A percentile compares a stretch with the other conserved stretches of the same genome.
Conservation (phyloP, 2,797 vertebrate species). For the Huso huso region DNA sequence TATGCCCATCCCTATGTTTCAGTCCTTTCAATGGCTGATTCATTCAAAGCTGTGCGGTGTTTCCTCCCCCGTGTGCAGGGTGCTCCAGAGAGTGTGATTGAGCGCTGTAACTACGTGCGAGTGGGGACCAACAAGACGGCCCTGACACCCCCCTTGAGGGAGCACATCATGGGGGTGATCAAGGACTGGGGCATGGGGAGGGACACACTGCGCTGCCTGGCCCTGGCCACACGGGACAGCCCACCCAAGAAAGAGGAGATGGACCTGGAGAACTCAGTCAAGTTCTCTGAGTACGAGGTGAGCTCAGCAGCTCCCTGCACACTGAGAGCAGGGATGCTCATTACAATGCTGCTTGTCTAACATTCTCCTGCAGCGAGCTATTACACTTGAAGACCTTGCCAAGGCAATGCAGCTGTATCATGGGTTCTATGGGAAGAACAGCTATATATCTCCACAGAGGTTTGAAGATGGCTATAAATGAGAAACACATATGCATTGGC, state of each 20-base stretch:
- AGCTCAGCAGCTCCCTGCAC: neutral
- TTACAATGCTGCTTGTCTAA: no score
- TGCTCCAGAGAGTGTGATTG: constrained; percentile 86
- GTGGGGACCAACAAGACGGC: constrained; percentile 60
- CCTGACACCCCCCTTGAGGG: constrained; percentile 56
- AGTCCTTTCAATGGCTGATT: no score
- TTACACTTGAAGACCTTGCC: no score
- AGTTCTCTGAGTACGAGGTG: constrained; percentile 85
- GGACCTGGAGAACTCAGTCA: constrained; percentile 73
- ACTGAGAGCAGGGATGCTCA: neutral
- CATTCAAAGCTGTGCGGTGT: no score
- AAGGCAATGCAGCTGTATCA: no score
- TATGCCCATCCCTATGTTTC: no score
- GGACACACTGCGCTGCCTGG: constrained; percentile 89
- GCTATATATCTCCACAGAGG: no score
- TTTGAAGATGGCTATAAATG: no score
- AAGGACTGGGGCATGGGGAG: constrained; percentile 86
- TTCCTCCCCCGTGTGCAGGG: constrained; percentile 53
- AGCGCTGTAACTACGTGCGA: constrained; percentile 78
- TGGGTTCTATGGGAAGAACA: no score
- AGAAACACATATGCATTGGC: no score
- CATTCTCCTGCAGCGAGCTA: no score
- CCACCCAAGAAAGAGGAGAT: constrained; percentile 73
- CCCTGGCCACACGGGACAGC: constrained; percentile 78
- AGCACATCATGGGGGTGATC: constrained; percentile 74